phyloP scores from a whole-genome alignment of 2,797 vertebrate species.

The Pangasius krempfi region DNA sequence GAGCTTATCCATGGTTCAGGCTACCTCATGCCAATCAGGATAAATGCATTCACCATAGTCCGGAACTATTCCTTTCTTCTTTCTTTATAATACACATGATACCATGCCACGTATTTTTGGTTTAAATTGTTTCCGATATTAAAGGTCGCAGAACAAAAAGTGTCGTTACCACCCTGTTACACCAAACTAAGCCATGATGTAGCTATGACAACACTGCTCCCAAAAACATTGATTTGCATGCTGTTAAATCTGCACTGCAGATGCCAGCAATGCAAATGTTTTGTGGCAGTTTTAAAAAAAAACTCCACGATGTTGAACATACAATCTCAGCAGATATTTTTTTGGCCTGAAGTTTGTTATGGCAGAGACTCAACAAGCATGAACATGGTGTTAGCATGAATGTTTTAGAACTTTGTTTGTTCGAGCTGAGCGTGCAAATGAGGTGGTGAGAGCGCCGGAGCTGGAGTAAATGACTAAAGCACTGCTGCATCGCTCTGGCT shows the following conservation, averaged over 20 bases:
- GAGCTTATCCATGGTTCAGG: constrained; percentile 53
- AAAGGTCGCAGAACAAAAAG: background rate
- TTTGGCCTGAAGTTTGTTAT: background rate
- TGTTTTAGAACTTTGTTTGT: background rate
- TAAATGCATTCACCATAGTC: constrained; percentile 36
- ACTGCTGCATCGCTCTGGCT: background rate
- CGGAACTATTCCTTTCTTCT: background rate
- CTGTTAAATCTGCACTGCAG: constrained; percentile 6
- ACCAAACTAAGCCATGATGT: background rate
- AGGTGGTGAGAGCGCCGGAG: background rate
- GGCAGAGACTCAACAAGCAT: background rate
- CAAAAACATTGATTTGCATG: constrained; percentile 34
- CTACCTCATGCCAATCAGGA: constrained; percentile 49
- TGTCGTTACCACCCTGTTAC: background rate
- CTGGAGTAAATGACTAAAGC: background rate
- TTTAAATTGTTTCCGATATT: background rate
- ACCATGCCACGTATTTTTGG: background rate
- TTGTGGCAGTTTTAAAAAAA: constrained; percentile 9
- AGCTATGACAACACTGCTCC: constrained; percentile 30
- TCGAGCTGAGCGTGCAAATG: background rate
- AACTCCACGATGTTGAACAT: background rate
- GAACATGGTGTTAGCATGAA: background rate
- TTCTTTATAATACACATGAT: background rate
- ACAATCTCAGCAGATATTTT: background rate
- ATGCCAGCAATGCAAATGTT: constrained; percentile 37